A percentile compares a stretch with the other conserved stretches of the same genome.
Evolutionary conservation across 2,113 vertebrate genomes (phyloP).

Genomic region (Pica pica): DNA sequence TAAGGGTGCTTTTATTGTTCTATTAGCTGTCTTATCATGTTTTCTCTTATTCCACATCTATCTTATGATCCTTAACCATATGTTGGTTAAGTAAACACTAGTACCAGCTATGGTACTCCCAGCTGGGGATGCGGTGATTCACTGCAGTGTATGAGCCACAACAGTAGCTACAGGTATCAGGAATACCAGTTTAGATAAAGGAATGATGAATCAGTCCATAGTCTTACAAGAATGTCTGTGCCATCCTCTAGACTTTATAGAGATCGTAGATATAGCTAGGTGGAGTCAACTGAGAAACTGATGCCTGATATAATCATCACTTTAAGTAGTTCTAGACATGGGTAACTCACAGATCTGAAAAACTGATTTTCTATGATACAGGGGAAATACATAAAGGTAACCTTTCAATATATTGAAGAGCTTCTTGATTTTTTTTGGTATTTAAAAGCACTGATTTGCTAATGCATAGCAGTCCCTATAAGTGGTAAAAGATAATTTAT

Average conservation of each 20-base stretch:
- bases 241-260: not conserved
- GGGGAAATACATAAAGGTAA: not conserved
- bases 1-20: not conserved
- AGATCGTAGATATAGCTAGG: not conserved
- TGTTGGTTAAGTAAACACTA: not conserved
- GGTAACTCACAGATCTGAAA: not conserved
- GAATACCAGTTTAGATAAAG: not conserved
- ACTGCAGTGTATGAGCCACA: not conserved
- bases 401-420: not conserved
- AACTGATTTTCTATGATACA: not conserved
- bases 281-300: not conserved
- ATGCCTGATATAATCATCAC: not conserved
- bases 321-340: not conserved
- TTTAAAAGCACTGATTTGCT: not conserved
- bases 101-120: not conserved
- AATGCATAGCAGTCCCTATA: not conserved
- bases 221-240: not conserved
- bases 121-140: not conserved
- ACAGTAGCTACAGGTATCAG: not conserved
- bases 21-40: not conserved
- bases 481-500: not conserved
- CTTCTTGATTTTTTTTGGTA: rapidly evolving
- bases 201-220: not conserved
- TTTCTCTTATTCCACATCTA: not conserved
- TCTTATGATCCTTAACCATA: not conserved